Conservation (phyloP, 2,888 invertebrate species). For the Drosophila mercatorum region DNA sequence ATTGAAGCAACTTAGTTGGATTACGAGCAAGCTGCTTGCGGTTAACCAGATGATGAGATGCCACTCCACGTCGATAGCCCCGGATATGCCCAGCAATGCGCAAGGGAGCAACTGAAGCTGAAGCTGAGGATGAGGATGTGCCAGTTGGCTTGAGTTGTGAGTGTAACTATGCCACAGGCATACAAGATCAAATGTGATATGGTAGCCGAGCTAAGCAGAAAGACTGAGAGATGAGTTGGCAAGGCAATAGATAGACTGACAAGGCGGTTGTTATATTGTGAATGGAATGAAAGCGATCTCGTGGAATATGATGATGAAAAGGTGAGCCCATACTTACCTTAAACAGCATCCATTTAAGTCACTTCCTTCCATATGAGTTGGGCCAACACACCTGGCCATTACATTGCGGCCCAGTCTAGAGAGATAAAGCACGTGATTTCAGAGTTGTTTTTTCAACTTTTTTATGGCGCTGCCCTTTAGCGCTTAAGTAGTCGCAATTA, state of each 20-base stretch:
- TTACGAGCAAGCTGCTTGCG: slow-evolving; percentile 64
- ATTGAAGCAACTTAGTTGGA: slow-evolving; percentile 77
- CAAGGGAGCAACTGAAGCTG: no score
- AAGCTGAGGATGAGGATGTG: neutral
- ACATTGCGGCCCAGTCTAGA: no score
- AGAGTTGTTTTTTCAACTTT: slow-evolving; percentile 2
- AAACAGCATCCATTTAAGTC: no score
- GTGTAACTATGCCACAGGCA: neutral
- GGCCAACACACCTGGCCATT: neutral
- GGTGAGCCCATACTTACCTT: no score
- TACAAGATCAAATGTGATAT: neutral
- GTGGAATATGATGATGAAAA: no score
- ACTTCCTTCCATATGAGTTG: neutral
- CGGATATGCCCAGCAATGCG: neutral
- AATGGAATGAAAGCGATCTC: no score
- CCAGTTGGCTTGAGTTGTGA: neutral
- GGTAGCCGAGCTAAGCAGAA: neutral
- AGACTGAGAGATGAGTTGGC: no score
- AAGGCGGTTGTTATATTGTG: no score
- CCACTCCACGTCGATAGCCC: slow-evolving; percentile 20
- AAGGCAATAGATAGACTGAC: no score
- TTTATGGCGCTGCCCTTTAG: slow-evolving; percentile 46
- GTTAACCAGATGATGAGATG: slow-evolving; percentile 44
- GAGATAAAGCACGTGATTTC: slow-evolving; percentile 3
- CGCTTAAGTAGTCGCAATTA: slow-evolving; percentile 73